Base-by-base conservation (phyloP, 2,888 invertebrate genomes). In the Zhuqinia jingwanae region DNA sequence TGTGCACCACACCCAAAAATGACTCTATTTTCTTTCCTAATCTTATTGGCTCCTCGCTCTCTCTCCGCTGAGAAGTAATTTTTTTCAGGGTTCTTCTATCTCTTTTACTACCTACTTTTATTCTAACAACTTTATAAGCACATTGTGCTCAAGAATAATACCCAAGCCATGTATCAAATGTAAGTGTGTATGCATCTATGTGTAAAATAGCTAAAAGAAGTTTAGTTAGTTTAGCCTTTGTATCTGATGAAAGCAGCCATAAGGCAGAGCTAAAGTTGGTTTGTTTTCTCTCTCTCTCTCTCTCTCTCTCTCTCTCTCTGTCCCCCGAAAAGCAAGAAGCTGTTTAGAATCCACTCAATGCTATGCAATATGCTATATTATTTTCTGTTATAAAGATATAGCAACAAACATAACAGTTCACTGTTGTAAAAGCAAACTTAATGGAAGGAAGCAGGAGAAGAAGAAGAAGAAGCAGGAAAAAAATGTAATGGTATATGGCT, bases 1-100 rank as follows among this genome's bases (percentile, higher is more conserved):
- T 85, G 75, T 80, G 88, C 86, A 90, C 90, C 90, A 90, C 90
- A 90, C 90, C 90, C 90, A 90, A 90, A 90, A 90, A 90, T 89
- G 89, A 90, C 90, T 90, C 90, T 90, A 90, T 90, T 90, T 90
- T 88, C 89, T 87, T 89, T 84, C 88, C 88, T 89, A 88, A 90
- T 90, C 90, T 90, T 90, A 90, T 90, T 90, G 90, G 88, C 89
- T 89, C 36, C 8, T 36, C 36, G 3, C 8, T 36, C 36, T 36
- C 36, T 36, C 36, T 36, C 83, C 63, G 73, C 88, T 84, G 85
- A 88, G 88, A 88, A 89, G 90, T 88, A 89, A 90, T 89, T 90
- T 89, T 90, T 87, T 90, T 65, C 75, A 11, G 80, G 36, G 63
- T 50, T 68, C 76, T 81, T 77, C 75, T 87, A 77, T 84, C 58